phyloP scores from a whole-genome alignment of 2,113 vertebrate genomes.

The Microtus montanus region DNA sequence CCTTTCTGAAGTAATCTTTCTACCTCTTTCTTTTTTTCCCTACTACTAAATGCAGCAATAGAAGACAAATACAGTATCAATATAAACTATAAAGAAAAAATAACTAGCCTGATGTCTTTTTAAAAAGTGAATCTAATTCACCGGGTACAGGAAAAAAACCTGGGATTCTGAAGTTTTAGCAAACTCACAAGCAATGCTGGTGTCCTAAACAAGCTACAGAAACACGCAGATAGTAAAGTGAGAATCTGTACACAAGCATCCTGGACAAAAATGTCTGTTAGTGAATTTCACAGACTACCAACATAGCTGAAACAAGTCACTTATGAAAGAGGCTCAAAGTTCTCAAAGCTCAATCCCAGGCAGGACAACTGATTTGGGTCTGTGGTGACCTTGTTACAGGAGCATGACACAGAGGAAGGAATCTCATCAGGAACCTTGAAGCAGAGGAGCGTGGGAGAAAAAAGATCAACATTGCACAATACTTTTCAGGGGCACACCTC shows the following conservation, averaged over 20 bases:
- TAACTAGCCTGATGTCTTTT: neutral
- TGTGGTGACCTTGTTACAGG: neutral
- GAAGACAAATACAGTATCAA: neutral
- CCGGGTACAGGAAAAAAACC: neutral
- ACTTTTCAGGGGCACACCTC: neutral
- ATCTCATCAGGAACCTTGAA: neutral
- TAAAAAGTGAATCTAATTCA: slow-evolving; percentile 20
- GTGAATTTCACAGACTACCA: neutral
- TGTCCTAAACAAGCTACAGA: neutral
- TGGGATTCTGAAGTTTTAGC: slow-evolving; percentile 10
- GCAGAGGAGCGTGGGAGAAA: neutral
- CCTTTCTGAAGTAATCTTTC: neutral
- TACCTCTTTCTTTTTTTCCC: neutral
- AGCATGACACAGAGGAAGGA: neutral
- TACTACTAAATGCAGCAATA: neutral
- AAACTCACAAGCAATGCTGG: neutral
- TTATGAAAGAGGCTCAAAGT: neutral
- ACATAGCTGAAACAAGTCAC: neutral
- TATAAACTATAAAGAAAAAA: neutral
- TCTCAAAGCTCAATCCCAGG: neutral
- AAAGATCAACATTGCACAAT: neutral
- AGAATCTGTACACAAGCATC: neutral
- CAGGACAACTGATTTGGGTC: neutral
- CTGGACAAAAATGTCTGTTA: neutral
- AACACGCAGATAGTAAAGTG: neutral